A percentile compares a stretch with the other conserved stretches of the same genome.
phyloP scores from a whole-genome alignment of 2,113 vertebrate genomes.

The Microcebus tavaratra region DNA sequence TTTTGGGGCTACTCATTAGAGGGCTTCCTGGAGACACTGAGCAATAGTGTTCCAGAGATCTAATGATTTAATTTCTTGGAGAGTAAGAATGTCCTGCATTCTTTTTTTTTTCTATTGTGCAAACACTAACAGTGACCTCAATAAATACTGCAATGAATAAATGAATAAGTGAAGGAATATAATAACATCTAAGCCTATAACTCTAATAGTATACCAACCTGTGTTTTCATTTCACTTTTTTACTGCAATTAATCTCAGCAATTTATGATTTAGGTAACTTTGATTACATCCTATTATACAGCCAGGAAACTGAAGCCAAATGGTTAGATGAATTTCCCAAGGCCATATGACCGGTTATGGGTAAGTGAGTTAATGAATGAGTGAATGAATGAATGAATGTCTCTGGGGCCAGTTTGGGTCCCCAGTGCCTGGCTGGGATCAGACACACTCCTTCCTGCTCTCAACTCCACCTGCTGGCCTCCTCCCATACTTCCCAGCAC shows the following conservation, averaged over 20 bases:
- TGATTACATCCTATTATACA: background rate
- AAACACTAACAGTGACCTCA: background rate
- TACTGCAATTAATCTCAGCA: background rate
- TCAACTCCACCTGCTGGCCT: rapidly evolving
- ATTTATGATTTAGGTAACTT: background rate
- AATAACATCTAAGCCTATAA: too few relatives aligned
- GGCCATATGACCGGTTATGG: background rate
- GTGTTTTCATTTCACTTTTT: background rate
- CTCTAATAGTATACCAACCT: rapidly evolving
- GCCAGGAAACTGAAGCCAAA: background rate
- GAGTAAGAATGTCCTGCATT: background rate
- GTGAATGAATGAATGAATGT: background rate
- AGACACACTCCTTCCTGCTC: rapidly evolving
- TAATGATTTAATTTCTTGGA: background rate
- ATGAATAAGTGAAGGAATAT: background rate
- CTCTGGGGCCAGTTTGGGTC: background rate
- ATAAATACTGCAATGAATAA: background rate
- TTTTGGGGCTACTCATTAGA: background rate
- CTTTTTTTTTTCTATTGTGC: background rate
- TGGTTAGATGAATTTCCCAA: background rate
- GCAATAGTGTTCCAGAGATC: background rate
- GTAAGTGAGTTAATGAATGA: background rate
- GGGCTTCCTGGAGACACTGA: background rate
- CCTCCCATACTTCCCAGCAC: background rate
- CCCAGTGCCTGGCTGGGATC: background rate